Percentiles rank a stretch among this genome's conserved stretches.
phyloP scores from a whole-genome alignment of 2,888 invertebrate species.

The Pherbina coryleti region DNA sequence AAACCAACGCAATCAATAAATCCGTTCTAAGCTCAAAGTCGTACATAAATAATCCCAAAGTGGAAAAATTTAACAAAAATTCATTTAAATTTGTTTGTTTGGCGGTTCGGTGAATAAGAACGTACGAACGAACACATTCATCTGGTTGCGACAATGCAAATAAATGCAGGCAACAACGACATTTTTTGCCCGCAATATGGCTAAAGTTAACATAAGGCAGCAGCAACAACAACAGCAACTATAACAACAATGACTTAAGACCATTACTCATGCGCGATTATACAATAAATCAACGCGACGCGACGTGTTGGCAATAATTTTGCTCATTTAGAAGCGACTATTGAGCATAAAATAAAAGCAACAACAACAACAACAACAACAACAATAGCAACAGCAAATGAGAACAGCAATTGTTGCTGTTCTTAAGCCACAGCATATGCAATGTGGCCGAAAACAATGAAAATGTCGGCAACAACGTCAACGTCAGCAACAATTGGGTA shows the following conservation, averaged over 20 bases:
- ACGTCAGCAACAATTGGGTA: neutral
- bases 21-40: slow-evolving; percentile 9
- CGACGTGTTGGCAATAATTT: slow-evolving; percentile 68
- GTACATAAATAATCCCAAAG: neutral
- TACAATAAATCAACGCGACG: slow-evolving; percentile 68
- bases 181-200: neutral
- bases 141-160: slow-evolving; percentile 7
- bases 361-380: slow-evolving; percentile 36
- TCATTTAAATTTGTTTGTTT: slow-evolving; percentile 36
- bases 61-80: neutral
- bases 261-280: slow-evolving; percentile 68
- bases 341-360: slow-evolving; percentile 45
- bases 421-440: slow-evolving; percentile 15
- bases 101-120: slow-evolving; percentile 43
- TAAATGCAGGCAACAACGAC: slow-evolving; percentile 2
- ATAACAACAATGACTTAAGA: slow-evolving; percentile 40
- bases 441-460: slow-evolving; percentile 24
- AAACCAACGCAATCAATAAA: slow-evolving; percentile 4
- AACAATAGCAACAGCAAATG: slow-evolving; percentile 41
- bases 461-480: slow-evolving; percentile 21
- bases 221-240: slow-evolving; percentile 40
- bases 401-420: slow-evolving; percentile 15
- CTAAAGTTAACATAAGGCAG: slow-evolving; percentile 42
- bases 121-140: too few relatives aligned
- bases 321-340: slow-evolving; percentile 56